Conservation (phyloP, 2,888 invertebrate genomes). For the Agrenia bidenticulata region DNA sequence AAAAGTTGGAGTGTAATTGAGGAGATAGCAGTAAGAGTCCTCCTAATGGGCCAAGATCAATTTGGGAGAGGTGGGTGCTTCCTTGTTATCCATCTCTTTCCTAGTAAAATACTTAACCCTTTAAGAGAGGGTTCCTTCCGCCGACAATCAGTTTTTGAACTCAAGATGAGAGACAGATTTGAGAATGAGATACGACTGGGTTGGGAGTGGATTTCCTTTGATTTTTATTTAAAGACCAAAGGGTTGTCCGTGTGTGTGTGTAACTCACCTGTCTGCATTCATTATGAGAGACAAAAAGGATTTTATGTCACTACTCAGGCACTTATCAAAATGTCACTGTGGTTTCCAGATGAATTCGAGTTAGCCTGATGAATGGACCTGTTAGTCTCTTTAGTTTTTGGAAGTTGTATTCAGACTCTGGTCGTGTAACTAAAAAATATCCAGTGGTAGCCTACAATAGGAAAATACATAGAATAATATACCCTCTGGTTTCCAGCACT, state of each 20-base stretch:
- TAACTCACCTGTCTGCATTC: slow-evolving; percentile 25
- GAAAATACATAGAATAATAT: too few relatives aligned
- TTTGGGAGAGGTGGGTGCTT: slow-evolving; percentile 1
- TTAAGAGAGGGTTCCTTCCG: neutral
- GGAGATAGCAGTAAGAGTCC: slow-evolving; percentile 2
- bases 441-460: too few relatives aligned
- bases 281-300: slow-evolving; percentile 19
- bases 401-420: too few relatives aligned
- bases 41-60: slow-evolving; percentile 12
- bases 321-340: slow-evolving; percentile 18
- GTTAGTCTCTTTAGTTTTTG: slow-evolving; percentile 1
- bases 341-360: neutral
- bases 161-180: slow-evolving; percentile 9
- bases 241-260: slow-evolving; percentile 6
- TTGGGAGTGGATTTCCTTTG: neutral
- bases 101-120: slow-evolving; percentile 5
- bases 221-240: slow-evolving; percentile 10
- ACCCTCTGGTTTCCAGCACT: slow-evolving; percentile 1
- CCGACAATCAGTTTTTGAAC: slow-evolving; percentile 12
- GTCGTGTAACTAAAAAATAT: too few relatives aligned
- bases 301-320: slow-evolving; percentile 4
- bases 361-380: slow-evolving; percentile 16
- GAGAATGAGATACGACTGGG: slow-evolving; percentile 1
- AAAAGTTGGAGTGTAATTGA: neutral
- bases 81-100: neutral